Evolutionary conservation across 2,113 vertebrate genomes (phyloP).

Genomic region (Motacilla tschutschensis): DNA sequence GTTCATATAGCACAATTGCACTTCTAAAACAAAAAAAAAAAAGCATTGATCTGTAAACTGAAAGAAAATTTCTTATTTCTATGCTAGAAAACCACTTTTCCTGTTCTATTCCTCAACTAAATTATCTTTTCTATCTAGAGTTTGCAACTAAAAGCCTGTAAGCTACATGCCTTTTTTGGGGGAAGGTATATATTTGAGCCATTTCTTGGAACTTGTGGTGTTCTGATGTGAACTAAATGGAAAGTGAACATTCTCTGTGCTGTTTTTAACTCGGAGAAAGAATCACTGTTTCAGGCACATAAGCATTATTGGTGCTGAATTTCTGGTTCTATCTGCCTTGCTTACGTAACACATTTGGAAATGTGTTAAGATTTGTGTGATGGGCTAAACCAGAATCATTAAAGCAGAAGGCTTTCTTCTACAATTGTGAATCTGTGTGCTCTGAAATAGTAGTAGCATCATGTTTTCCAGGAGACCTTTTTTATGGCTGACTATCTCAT

Average conservation of each 20-base stretch:
- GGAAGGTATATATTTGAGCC: not conserved
- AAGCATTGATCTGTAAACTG: not conserved
- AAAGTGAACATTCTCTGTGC: not conserved
- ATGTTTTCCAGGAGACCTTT: constrained; percentile 63
- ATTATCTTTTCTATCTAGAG: not conserved
- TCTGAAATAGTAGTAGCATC: constrained; percentile 64
- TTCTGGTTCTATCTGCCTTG: constrained; percentile 13
- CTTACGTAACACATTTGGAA: not conserved
- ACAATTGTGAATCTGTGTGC: constrained; percentile 35
- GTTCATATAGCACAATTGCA: not conserved
- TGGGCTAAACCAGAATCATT: constrained; percentile 11
- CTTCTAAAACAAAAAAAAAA: not conserved
- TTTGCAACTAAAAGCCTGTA: not conserved
- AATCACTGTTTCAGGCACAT: not conserved
- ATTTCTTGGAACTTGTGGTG: not conserved
- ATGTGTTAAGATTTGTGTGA: not conserved
- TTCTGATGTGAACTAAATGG: not conserved
- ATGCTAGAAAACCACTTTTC: not conserved
- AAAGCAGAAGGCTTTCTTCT: constrained; percentile 26
- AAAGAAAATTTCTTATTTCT: not conserved
- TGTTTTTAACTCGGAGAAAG: not conserved
- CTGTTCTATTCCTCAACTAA: not conserved
- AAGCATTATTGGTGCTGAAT: not conserved
- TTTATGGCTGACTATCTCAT: constrained; percentile 62
- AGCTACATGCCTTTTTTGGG: not conserved